Percentiles rank a stretch among this genome's conserved stretches.
Conservation (phyloP, 2,113 vertebrate genomes). For the Nerophis lumbriciformis region DNA sequence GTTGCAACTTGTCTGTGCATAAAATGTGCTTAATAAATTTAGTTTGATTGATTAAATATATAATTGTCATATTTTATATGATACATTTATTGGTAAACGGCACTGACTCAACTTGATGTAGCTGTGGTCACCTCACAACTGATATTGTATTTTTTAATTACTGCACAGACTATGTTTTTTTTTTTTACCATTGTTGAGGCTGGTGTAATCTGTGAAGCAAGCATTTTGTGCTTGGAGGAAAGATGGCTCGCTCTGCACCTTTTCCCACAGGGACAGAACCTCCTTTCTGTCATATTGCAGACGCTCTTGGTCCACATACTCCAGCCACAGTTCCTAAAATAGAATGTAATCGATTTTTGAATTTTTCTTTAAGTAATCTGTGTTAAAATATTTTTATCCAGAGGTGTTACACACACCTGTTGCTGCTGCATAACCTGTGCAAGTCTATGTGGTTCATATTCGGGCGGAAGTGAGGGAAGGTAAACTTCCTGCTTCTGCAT, state of each 20-base stretch:
- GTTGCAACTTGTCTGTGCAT: too few relatives aligned
- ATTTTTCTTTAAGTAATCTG: too few relatives aligned
- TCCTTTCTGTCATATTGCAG: slow-evolving; percentile 82
- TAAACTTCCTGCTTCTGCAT: slow-evolving; percentile 90
- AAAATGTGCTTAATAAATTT: too few relatives aligned
- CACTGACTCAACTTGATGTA: not conserved
- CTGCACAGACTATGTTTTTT: not conserved
- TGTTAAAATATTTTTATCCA: not conserved
- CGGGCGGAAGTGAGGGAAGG: slow-evolving; percentile 87
- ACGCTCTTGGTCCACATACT: slow-evolving; percentile 86
- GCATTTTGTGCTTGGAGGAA: slow-evolving; percentile 57
- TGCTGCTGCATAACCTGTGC: slow-evolving; percentile 93
- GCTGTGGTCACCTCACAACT: not conserved
- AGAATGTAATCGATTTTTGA: slow-evolving; percentile 2
- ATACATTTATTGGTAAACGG: not conserved
- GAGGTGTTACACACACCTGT: slow-evolving; percentile 52
- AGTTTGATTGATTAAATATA: not conserved
- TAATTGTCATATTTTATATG: not conserved
- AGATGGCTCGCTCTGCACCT: slow-evolving; percentile 77
- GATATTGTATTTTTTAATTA: not conserved
- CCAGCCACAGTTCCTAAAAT: slow-evolving; percentile 87
- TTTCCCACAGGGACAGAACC: slow-evolving; percentile 78
- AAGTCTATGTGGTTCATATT: slow-evolving; percentile 85
- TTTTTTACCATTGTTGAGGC: slow-evolving; percentile 75
- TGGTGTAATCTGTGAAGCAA: slow-evolving; percentile 75